These are phyloP conservation scores for Atta texana DNA, from an alignment of 1,140 invertebrate species.

Conservation along the genomic window DNA sequence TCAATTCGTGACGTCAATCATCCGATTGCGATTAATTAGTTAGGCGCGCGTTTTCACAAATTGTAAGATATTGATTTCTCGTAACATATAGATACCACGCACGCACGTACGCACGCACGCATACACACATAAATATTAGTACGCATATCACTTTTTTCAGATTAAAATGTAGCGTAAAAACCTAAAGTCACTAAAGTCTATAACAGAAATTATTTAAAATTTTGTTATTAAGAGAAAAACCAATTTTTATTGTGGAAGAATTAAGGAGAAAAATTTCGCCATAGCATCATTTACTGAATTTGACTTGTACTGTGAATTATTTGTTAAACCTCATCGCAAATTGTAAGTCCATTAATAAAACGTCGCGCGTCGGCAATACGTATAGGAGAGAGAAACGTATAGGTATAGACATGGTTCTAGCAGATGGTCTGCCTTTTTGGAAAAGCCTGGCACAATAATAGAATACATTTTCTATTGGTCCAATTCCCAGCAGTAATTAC, in stretches of 20 bases:
- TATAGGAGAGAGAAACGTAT: background rate
- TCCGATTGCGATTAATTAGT: background rate
- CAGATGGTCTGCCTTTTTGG: slow-evolving; percentile 54
- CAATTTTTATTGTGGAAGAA: slow-evolving; percentile 52
- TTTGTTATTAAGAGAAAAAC: slow-evolving; percentile 24
- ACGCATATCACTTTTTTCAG: background rate
- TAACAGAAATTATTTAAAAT: background rate
- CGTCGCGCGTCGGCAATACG: background rate
- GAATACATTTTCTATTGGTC: slow-evolving; percentile 79
- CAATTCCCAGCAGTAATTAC: slow-evolving; percentile 81
- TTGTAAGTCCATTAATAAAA: slow-evolving; percentile 22
- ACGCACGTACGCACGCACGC: too few relatives aligned
- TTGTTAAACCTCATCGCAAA: slow-evolving; percentile 4
- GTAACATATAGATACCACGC: too few relatives aligned
- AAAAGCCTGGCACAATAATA: slow-evolving; percentile 72
- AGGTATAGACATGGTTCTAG: slow-evolving; percentile 4
- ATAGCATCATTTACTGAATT: background rate
- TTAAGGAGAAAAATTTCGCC: slow-evolving; percentile 58
- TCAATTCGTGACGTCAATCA: background rate
- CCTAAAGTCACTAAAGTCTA: background rate
- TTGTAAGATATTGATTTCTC: slow-evolving; percentile 13
- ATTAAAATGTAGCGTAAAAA: background rate
- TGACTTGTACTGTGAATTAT: slow-evolving; percentile 5
- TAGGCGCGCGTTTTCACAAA: background rate
- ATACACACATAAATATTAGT: too few relatives aligned